Evolutionary conservation across 2,888 invertebrate genomes (phyloP).

Genomic region (Fissipunctia ypsillon): DNA sequence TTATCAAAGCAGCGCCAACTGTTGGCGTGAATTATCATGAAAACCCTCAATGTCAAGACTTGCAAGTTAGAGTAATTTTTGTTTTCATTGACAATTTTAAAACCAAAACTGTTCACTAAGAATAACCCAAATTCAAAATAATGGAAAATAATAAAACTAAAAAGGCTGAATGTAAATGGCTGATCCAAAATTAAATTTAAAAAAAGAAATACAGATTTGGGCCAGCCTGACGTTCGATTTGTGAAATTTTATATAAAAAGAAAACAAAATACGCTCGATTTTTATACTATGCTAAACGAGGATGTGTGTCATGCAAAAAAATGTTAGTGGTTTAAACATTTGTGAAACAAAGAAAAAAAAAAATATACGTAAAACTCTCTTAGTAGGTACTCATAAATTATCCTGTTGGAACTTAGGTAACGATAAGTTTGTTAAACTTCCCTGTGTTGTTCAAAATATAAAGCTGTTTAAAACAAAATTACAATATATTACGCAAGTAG

Average conservation of each 20-base stretch:
- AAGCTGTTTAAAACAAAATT: neutral
- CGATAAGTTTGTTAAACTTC: too few species aligned
- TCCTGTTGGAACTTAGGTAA: too few species aligned
- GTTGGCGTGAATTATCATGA: too few species aligned
- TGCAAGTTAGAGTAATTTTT: neutral
- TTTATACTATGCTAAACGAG: neutral
- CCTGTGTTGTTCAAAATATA: neutral
- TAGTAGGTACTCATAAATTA: neutral
- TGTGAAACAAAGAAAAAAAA: too few species aligned
- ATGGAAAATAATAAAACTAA: neutral
- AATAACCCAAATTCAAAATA: neutral
- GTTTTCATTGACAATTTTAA: neutral
- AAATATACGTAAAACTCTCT: neutral
- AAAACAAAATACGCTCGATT: neutral
- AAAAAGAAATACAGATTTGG: neutral
- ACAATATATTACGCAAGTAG: neutral
- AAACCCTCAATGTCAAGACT: too few species aligned
- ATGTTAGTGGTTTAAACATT: neutral
- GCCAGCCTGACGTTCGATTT: conserved; percentile 3
- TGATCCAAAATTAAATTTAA: neutral
- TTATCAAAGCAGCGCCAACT: too few species aligned
- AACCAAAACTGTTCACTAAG: neutral
- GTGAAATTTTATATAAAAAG: neutral
- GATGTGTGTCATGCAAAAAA: neutral
- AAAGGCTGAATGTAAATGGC: neutral